A percentile compares a stretch with the other conserved stretches of the same genome.
Conservation (phyloP, 2,888 invertebrate genomes). For the Himalopsyche tibetana region DNA sequence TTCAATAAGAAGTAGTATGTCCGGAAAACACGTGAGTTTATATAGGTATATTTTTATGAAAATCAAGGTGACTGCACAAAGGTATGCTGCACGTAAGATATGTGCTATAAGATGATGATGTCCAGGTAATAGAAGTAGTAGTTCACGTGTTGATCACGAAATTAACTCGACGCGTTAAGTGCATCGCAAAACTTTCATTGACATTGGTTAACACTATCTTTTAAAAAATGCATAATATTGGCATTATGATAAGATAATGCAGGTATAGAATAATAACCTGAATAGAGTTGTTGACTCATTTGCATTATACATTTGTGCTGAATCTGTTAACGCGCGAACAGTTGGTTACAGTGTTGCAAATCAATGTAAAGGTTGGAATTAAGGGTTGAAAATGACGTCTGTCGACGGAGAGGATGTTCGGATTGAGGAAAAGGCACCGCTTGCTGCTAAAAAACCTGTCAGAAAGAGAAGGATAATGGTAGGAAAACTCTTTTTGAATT, state of each 20-base stretch:
- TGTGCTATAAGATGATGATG: neutral
- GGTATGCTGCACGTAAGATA: neutral
- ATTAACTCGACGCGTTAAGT: too few species aligned
- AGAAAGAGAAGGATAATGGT: neutral
- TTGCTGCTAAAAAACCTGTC: neutral
- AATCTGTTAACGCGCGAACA: too few species aligned
- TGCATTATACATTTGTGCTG: too few species aligned
- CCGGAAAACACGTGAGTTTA: conserved; percentile 9
- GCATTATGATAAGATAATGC: too few species aligned
- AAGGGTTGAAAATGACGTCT: neutral
- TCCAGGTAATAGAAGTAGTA: neutral
- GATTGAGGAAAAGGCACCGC: neutral
- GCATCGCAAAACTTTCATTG: too few species aligned
- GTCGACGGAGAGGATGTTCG: neutral
- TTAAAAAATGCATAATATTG: too few species aligned
- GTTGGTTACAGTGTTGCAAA: neutral
- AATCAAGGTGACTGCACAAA: conserved; percentile 46
- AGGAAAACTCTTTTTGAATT: neutral
- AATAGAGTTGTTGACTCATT: too few species aligned
- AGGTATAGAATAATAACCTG: too few species aligned
- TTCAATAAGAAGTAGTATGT: conserved; percentile 9
- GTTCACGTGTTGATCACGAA: too few species aligned
- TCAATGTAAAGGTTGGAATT: neutral
- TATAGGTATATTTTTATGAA: conserved; percentile 34
- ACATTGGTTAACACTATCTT: too few species aligned